A percentile compares a stretch with the other conserved stretches of the same genome.
Evolutionary conservation across 2,888 invertebrate species (phyloP).

Genomic region (Graphium colonna): DNA sequence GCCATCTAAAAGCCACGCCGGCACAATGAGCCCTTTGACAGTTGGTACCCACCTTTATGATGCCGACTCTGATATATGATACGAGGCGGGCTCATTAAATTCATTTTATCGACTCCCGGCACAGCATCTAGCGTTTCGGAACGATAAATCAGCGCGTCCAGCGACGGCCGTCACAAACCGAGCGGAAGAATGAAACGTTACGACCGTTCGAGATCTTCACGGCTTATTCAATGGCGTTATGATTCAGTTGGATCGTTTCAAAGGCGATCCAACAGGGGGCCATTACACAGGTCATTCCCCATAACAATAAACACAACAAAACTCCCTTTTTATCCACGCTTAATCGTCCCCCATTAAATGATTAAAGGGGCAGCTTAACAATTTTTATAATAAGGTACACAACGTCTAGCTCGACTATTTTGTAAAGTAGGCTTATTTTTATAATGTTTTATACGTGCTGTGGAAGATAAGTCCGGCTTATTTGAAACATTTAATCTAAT

Average conservation of each 20-base stretch:
- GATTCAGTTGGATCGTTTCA: constrained; percentile 66
- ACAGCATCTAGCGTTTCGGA: constrained; percentile 59
- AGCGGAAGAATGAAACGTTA: constrained; percentile 67
- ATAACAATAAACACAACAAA: constrained; percentile 66
- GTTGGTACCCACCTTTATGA: constrained; percentile 74
- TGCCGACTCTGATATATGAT: constrained; percentile 68
- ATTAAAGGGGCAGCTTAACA: constrained; percentile 48
- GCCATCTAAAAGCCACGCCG: constrained; percentile 73
- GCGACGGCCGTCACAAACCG: constrained; percentile 56
- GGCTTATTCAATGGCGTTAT: constrained; percentile 74
- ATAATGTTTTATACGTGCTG: too few species aligned
- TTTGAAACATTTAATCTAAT: too few species aligned
- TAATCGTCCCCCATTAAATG: constrained; percentile 64
- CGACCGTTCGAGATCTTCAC: constrained; percentile 72
- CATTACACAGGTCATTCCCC: constrained; percentile 68
- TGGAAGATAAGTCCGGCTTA: too few species aligned
- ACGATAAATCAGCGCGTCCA: constrained; percentile 65
- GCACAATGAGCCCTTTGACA: constrained; percentile 77
- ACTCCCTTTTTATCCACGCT: constrained; percentile 52
- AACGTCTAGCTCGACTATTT: neutral
- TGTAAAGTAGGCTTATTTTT: neutral
- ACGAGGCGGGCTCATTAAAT: constrained; percentile 69
- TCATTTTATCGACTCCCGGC: constrained; percentile 73
- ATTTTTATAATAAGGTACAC: constrained; percentile 24
- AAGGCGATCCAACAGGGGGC: constrained; percentile 66